Evolutionary conservation across 2,797 vertebrate species (phyloP), one percentile per base, ranked within the genome.

Genomic region (Gobio occitaniae): DNA sequence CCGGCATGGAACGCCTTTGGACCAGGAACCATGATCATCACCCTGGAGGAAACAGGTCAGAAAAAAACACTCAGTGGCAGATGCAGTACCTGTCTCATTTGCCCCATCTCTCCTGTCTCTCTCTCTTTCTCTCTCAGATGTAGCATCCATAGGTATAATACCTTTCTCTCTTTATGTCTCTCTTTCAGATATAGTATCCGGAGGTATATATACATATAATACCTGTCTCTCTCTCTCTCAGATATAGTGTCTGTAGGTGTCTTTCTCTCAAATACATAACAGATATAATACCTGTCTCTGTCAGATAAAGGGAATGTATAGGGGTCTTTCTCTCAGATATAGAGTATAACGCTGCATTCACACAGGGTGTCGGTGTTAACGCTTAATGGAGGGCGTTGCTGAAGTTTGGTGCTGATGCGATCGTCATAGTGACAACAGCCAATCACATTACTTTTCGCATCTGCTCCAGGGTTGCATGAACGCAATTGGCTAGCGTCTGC

Each of bases 1-100:
- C n/a, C 98, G 0, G 98, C 98, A 87, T 99, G 97, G 97, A 99
- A 99, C 91, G 93, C 95, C 87, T 99, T 99, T 0, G 97, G 97
- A 2, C 96, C 97, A 0, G 97, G 96, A 7, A 99, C 97, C 0
- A 97, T 97, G 95, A 98, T 98, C 93, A 98, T 99, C 90, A 97
- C 96, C 6, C 94, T 99, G 70, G 95, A 97, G 70, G 97, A 99
- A 93, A 96, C 59, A 83, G 95, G 95, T 96, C 77, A 72, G 86
- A 76, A 41, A 52, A 48, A 68, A 32, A 21, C 25, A 25, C 8
- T 41, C 2, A 17, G 5, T 25, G 52, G 12, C 21, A 12, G 77
- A 78, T 63, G 41, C 25, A 76, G 29, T 15, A 89, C 2, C 4
- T 19, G 9, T 52, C 12, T 84, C 12, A 21, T 7, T 75, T 7